Conservation (phyloP, 2,113 vertebrate species). For the Seriola dumerili region DNA sequence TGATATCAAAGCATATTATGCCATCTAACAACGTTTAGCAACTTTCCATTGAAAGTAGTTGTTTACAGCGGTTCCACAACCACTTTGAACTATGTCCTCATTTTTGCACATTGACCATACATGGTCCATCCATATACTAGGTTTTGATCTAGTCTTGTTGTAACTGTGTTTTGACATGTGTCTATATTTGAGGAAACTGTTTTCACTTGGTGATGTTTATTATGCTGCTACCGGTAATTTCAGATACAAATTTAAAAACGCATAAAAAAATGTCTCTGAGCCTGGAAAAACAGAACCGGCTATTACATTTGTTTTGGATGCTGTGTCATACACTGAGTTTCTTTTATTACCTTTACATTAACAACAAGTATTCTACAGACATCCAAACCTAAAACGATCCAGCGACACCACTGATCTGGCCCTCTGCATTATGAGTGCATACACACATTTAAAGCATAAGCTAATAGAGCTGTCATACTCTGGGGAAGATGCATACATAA, state of each 20-base stretch:
- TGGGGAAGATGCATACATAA: conserved; percentile 73
- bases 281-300: neutral
- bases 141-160: too few species aligned
- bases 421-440: conserved; percentile 11
- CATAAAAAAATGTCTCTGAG: neutral
- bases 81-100: too few species aligned
- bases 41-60: too few species aligned
- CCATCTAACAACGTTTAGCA: too few species aligned
- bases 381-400: conserved; percentile 13
- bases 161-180: neutral
- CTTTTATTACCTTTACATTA: conserved; percentile 5
- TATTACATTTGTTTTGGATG: neutral
- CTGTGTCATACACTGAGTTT: neutral
- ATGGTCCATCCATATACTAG: too few species aligned
- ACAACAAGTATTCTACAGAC: neutral
- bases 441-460: conserved; percentile 40
- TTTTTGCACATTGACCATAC: too few species aligned
- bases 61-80: too few species aligned
- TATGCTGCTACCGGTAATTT: neutral
- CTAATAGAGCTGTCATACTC: conserved; percentile 63
- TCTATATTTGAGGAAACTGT: neutral
- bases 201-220: neutral
- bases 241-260: neutral
- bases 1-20: too few species aligned
- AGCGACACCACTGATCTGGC: neutral